These are phyloP conservation scores for Coilia nasus DNA, from an alignment of 2,797 vertebrate species.

Conservation along the genomic window DNA sequence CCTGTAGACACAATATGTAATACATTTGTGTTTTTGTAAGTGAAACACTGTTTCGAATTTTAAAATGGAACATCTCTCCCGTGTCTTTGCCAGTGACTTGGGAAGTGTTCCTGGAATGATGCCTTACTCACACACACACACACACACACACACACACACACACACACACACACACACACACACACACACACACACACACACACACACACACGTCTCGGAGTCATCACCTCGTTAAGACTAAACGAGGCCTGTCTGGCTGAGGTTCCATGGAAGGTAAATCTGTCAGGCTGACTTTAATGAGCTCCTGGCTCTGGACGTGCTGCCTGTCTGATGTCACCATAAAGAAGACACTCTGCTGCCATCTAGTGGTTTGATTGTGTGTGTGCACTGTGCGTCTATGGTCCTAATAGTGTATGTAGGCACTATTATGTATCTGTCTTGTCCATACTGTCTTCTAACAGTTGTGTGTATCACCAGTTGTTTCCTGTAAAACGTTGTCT, in stretches of 20 bases:
- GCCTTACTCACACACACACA: conserved; percentile 22
- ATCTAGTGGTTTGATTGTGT: background rate
- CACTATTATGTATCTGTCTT: too few relatives aligned
- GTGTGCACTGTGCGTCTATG: background rate
- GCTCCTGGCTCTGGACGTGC: background rate
- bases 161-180: conserved; percentile 21
- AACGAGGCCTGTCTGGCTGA: background rate
- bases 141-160: conserved; percentile 28
- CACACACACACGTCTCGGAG: background rate
- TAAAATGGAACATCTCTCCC: too few relatives aligned
- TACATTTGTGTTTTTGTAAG: too few relatives aligned
- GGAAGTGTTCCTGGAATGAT: too few relatives aligned
- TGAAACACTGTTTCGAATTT: too few relatives aligned
- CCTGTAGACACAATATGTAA: too few relatives aligned
- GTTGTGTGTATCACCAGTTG: too few relatives aligned
- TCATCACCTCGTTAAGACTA: background rate
- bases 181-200: conserved; percentile 32
- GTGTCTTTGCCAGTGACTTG: too few relatives aligned
- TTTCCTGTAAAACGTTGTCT: too few relatives aligned
- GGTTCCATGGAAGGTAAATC: background rate
- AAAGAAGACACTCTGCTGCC: background rate
- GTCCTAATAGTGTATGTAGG: too few relatives aligned
- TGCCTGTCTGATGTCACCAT: background rate
- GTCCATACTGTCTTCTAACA: too few relatives aligned
- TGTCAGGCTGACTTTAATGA: background rate